Evolutionary conservation across 2,888 invertebrate genomes (phyloP), one percentile per base, ranked within the genome.

Genomic region (Tetropium fuscum): DNA sequence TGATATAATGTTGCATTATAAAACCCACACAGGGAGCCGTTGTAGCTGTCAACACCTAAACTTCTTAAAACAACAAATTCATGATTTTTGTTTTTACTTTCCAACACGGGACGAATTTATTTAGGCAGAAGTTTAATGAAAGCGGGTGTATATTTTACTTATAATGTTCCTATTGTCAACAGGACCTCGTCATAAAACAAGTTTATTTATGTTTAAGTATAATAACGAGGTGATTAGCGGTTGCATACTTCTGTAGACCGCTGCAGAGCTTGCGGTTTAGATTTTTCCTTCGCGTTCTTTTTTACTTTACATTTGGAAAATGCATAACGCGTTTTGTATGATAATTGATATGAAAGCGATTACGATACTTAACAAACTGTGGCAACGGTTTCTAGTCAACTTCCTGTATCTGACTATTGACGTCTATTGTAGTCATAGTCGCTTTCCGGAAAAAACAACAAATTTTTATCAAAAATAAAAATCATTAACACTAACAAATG

Each of bases 11-110:
- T 36, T 48, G 48, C 16, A 36, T 36, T 48, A 40, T 51, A 22
- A 40, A 51, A 48, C 58, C 53, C 43, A 57, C 56, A 43, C 49
- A 43, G 25, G 19, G 40, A 36, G 45, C 45, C 36, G 30, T 45
- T 15, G 27, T 8, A 4, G n/a, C 53, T 54, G 54, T 59, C 59
- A 59, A 59, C 59, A 54, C 59, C 54, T 43, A 48, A 54, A 53
- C 48, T 54, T 19, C 44, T 59, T 48, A 54, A 40, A 59, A 54
- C 44, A 59, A 59, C 59, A 59, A 59, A 49, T 54, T 59, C 54
- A 54, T 48, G 54, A 53, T 59, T 54, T 59, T 54, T 54, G 54
- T 59, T 54, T 54, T 48, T 59, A 54, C 43, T 41, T 54, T 13
- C 48, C 48, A 30, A 30, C 43, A 49, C 59, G 51, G 49, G 49